Percentiles rank a stretch among this genome's conserved stretches.
phyloP scores from a whole-genome alignment of 2,888 invertebrate species.

The Erebia aethiops region DNA sequence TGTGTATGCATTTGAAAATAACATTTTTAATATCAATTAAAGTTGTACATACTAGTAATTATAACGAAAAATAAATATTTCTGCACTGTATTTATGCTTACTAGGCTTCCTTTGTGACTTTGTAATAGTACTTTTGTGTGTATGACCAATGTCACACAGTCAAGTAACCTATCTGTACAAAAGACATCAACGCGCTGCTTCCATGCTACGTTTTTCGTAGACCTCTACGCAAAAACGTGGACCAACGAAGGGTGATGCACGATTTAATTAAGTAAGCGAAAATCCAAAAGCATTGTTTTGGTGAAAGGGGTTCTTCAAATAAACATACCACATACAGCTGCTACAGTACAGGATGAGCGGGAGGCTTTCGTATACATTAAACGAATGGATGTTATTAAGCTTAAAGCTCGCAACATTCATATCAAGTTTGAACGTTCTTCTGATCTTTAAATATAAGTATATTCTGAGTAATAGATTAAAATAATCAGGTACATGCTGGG shows the following conservation, averaged over 20 bases:
- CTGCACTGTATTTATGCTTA: too few species aligned
- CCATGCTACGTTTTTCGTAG: not conserved
- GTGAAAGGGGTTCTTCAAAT: not conserved
- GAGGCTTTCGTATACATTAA: not conserved
- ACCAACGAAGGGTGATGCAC: not conserved
- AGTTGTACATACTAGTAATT: too few species aligned
- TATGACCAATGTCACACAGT: not conserved
- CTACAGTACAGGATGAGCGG: not conserved
- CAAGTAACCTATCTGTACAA: conserved; percentile 19
- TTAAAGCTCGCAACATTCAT: too few species aligned
- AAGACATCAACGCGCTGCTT: conserved; percentile 30
- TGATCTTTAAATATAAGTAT: too few species aligned
- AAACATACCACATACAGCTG: not conserved
- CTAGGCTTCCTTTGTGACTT: too few species aligned
- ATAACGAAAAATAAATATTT: too few species aligned
- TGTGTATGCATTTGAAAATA: too few species aligned
- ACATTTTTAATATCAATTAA: too few species aligned
- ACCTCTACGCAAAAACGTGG: not conserved
- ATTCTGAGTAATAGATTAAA: too few species aligned
- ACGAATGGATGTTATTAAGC: not conserved
- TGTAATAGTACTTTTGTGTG: not conserved
- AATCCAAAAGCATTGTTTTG: not conserved
- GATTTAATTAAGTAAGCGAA: not conserved
- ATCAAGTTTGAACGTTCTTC: too few species aligned
- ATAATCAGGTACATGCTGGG: too few species aligned